phyloP scores from a whole-genome alignment of 2,797 vertebrate species.

The Pipistrellus kuhlii region DNA sequence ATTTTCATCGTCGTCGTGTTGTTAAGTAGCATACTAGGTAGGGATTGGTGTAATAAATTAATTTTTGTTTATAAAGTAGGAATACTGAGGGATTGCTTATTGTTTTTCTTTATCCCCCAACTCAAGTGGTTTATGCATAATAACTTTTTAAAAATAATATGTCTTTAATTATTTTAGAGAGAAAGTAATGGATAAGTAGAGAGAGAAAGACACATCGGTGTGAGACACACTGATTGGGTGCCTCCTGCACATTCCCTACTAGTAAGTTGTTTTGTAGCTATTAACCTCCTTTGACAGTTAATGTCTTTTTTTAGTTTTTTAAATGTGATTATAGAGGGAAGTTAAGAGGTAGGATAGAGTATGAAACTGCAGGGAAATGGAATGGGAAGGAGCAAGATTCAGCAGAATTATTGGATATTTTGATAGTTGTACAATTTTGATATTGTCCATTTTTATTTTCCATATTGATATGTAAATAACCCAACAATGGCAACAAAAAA shows the following conservation, averaged over 20 bases:
- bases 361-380: not conserved
- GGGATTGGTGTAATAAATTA: not conserved
- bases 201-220: too few relatives aligned
- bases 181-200: too few relatives aligned
- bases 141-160: too few relatives aligned
- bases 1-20: not conserved
- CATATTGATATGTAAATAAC: not conserved
- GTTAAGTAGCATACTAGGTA: conserved; percentile 12
- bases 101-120: not conserved
- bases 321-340: conserved; percentile 22
- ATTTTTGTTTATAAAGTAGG: conserved; percentile 21
- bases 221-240: too few relatives aligned
- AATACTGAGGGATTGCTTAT: not conserved
- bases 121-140: not conserved
- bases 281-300: conserved; percentile 27
- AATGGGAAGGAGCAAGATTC: not conserved
- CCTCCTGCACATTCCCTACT: too few relatives aligned
- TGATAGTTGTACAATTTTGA: conserved; percentile 30
- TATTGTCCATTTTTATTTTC: conserved; percentile 25
- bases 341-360: not conserved
- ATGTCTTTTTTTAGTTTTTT: not conserved
- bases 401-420: not conserved
- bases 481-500: conserved; percentile 1
- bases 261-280: not conserved
- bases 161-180: too few relatives aligned